Base-by-base conservation (phyloP, 2,888 invertebrate species). In the Chesias legatella region DNA sequence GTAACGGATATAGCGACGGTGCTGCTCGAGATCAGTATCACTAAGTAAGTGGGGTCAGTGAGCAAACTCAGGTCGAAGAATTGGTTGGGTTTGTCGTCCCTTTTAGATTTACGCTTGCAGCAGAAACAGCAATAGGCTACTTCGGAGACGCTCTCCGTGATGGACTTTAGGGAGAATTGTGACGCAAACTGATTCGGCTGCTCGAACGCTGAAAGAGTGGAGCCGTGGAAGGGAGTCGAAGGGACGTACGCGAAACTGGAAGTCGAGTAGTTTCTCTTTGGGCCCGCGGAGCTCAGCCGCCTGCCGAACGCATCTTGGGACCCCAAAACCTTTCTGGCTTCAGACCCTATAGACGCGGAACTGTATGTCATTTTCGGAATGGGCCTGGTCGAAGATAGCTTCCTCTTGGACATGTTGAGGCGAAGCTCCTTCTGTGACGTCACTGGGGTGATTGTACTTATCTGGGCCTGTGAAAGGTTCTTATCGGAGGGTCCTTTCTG, bases 1-100 rank as follows among this genome's bases (percentile, higher is more conserved):
- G 95, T 95, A 55, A 95, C 95, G 20, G 95, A 94, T 43, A 96
- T 94, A 2, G 95, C 96, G 29, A 95, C 95, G 0, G 95, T 95
- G 29, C 94, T 94, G 60, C 95, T 95, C 0, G 95, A 95, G 43
- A 95, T 90, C 5, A 96, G 72, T 35, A 96, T 95, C 0, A 96
- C 92, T 35, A 95, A 83, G 61, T 95, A 96, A 10, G 94, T 88
- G 0, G 95, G 95, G 67, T 96, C 95, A 44, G 81, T 90, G 0
- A 96, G 71, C 0, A 96, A 77, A 0, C 90, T 89, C 1, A 94
- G 66, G 60, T 95, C 95, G 56, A 95, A 94, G 62, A 95, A 93
- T 60, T 92, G 94, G 33, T 90, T 90, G 0, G 74, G 72, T 10
- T 76, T 76, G 0, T 64, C 63, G 0, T 71, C 77, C 0, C 65